Percentiles rank a stretch among this genome's conserved stretches.
These are phyloP conservation scores for Paramormyrops hopkinsi DNA, from an alignment of 2,797 vertebrate species.

Conservation along the genomic window DNA sequence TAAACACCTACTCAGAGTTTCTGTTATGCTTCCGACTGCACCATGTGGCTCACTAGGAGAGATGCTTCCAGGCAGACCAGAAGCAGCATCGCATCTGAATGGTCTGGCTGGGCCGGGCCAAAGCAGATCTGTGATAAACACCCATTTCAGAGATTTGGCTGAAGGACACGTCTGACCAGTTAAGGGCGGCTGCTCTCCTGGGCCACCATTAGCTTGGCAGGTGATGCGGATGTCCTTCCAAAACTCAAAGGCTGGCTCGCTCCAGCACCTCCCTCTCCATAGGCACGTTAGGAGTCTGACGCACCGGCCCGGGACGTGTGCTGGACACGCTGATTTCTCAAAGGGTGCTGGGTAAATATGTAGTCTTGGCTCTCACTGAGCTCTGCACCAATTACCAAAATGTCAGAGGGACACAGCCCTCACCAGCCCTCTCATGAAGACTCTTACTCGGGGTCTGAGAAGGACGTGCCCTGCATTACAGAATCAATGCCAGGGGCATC, in stretches of 20 bases:
- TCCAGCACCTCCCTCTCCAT: not conserved
- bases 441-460: not conserved
- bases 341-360: not conserved
- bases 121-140: not conserved
- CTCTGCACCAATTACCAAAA: not conserved
- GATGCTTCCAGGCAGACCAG: not conserved
- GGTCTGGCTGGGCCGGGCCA: not conserved
- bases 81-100: not conserved
- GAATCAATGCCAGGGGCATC: not conserved
- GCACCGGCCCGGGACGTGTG: not conserved
- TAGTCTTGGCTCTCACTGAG: not conserved
- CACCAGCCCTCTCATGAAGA: not conserved
- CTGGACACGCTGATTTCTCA: not conserved
- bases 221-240: conserved; percentile 18
- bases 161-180: not conserved
- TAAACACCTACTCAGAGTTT: not conserved
- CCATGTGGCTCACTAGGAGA: not conserved
- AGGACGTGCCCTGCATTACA: not conserved
- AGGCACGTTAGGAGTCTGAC: not conserved
- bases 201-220: not conserved
- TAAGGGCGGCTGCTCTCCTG: not conserved
- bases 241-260: not conserved
- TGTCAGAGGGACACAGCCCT: not conserved
- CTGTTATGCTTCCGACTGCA: not conserved
- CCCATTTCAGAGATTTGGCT: conserved; percentile 7